Evolutionary conservation across 2,888 invertebrate species (phyloP).

Genomic region (Stenolophus ochropezus): DNA sequence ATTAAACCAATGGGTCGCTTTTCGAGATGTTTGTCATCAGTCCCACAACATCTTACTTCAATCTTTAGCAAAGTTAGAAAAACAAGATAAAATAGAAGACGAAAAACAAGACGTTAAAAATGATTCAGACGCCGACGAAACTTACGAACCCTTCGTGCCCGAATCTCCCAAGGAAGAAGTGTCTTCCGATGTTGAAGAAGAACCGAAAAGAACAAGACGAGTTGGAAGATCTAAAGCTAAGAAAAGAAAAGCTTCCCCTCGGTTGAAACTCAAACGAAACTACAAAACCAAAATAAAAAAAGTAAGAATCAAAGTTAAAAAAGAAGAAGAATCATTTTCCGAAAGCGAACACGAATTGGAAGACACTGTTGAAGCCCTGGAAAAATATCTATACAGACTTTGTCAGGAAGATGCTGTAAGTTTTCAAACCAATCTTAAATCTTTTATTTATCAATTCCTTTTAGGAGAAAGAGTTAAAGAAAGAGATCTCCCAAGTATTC

Average conservation of each 20-base stretch:
- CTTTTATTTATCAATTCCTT: not conserved
- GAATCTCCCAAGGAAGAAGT: constrained; percentile 33
- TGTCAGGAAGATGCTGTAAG: constrained; percentile 56
- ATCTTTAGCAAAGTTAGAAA: constrained; percentile 54
- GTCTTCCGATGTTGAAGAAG: not conserved
- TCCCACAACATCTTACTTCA: constrained; percentile 65
- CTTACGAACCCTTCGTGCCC: constrained; percentile 17
- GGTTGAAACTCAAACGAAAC: constrained; percentile 12
- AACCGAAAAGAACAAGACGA: not conserved
- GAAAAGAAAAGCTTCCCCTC: not conserved
- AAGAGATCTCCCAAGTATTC: constrained; percentile 58
- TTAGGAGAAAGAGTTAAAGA: constrained; percentile 61
- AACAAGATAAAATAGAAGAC: constrained; percentile 45
- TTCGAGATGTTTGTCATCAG: constrained; percentile 66
- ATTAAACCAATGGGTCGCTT: constrained; percentile 66
- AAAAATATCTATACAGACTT: constrained; percentile 49
- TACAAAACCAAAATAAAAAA: constrained; percentile 16
- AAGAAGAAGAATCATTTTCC: not conserved
- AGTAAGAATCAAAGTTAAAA: not conserved
- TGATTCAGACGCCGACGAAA: constrained; percentile 48
- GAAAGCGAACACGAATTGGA: constrained; percentile 35
- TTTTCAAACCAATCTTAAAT: too few species aligned
- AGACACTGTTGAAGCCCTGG: constrained; percentile 49
- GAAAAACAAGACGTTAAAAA: constrained; percentile 35
- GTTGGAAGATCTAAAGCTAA: constrained; percentile 30